Evolutionary conservation across 2,797 vertebrate genomes (phyloP), one percentile per base, ranked within the genome.

Genomic region (Falco biarmicus): DNA sequence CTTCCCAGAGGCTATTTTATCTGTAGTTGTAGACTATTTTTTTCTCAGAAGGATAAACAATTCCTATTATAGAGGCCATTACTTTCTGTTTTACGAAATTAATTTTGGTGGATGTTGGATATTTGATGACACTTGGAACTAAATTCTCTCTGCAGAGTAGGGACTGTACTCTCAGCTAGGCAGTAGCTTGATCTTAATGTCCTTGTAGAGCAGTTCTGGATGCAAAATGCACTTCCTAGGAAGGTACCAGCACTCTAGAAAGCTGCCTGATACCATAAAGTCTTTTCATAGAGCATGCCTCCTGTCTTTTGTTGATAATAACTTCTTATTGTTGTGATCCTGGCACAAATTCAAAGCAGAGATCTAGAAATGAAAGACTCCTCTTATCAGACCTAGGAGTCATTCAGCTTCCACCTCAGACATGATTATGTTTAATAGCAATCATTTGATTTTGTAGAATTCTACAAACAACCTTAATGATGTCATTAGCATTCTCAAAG

Each of bases 381-480:
- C 53, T 68, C 29, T 90, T 84, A 68, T 48, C 84, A 53, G 56
- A 51, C 47, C 28, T 69, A 75, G 28, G 66, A 90, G 61, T 51
- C 47, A 86, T 85, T 90, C 50, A 81, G 34, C 61, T 51, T 91
- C 22, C 51, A 21, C 65, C 37, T 86, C 37, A 21, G 56, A 86
- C 69, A 81, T 24, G 34, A 59, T 60, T 63, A 25, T 29, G 34
- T 63, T 74, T 50, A 68, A 87, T 41, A 45, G 6, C 34, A 87
- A 74, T 63, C 28, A 47, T 71, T 37, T 70, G 56, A 54, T 79
- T 88, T 74, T 51, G 76, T 76, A 18, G 57, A 34, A 60, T 90
- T 87, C 57, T 93, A 89, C 91, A 85, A 63, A 18, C 26, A 89
- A 57, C 39, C 24, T 82, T 87, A 89, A 90, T n/a, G 51, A 83